Evolutionary conservation across 2,888 invertebrate species (phyloP).

Genomic region (Oeneis ivallda): DNA sequence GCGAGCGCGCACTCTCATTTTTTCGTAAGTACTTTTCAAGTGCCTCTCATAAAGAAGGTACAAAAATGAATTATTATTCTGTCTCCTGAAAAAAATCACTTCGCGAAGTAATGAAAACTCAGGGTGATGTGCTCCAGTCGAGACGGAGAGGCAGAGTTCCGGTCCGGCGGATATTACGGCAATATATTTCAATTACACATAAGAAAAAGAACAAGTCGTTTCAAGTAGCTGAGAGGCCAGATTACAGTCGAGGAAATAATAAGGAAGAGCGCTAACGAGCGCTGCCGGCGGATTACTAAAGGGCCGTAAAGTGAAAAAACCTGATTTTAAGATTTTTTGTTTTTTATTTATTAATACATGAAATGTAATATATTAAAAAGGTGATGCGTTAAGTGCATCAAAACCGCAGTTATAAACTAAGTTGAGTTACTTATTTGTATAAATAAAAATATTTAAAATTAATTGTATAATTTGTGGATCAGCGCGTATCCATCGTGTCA

Average conservation of each 20-base stretch:
- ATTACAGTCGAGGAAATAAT: slow-evolving; percentile 78
- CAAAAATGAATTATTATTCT: slow-evolving; percentile 79
- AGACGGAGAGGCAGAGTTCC: slow-evolving; percentile 73
- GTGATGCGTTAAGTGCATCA: too few species aligned
- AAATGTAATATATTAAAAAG: too few species aligned
- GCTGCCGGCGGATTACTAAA: slow-evolving; percentile 45
- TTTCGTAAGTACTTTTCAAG: slow-evolving; percentile 60
- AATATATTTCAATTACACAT: slow-evolving; percentile 82
- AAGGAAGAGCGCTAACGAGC: slow-evolving; percentile 76
- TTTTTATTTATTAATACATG: too few species aligned
- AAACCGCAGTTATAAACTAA: too few species aligned
- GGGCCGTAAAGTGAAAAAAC: too few species aligned
- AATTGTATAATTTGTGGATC: too few species aligned
- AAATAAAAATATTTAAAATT: too few species aligned
- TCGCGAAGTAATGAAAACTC: slow-evolving; percentile 78
- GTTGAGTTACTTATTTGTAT: too few species aligned
- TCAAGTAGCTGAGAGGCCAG: slow-evolving; percentile 80
- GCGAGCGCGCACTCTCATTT: slow-evolving; percentile 34
- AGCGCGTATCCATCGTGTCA: too few species aligned
- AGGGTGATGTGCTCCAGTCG: slow-evolving; percentile 68
- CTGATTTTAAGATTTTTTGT: too few species aligned
- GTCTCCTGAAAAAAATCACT: slow-evolving; percentile 77
- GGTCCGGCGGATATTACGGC: slow-evolving; percentile 80
- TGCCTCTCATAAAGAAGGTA: slow-evolving; percentile 58
- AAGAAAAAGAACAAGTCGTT: slow-evolving; percentile 81